Conservation (phyloP, 2,888 invertebrate species). For the Scrobipalpa costella region DNA sequence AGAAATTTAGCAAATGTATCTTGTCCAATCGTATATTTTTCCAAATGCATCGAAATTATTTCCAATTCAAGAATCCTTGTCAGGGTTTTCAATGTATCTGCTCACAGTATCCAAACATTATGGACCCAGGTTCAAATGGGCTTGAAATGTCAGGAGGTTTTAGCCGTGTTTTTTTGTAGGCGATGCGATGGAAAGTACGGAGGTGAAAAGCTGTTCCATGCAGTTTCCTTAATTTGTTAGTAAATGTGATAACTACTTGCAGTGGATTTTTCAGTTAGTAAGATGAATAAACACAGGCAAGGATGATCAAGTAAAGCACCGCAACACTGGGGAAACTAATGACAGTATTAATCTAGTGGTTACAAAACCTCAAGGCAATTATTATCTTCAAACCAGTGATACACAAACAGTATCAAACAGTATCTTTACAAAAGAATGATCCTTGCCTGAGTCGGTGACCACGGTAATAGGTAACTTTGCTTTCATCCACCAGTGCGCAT, state of each 20-base stretch:
- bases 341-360: conserved; percentile 76
- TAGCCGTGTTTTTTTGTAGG: conserved; percentile 27
- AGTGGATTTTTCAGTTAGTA: conserved; percentile 72
- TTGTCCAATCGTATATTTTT: neutral
- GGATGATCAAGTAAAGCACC: conserved; percentile 82
- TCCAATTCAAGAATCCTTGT: neutral
- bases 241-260: conserved; percentile 69
- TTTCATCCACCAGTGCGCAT: conserved; percentile 97
- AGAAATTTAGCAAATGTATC: neutral
- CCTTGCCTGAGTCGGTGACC: conserved; percentile 82
- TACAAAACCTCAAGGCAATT: conserved; percentile 77
- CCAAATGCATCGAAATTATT: neutral
- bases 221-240: conserved; percentile 64
- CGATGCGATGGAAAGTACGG: conserved; percentile 43
- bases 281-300: conserved; percentile 81
- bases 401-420: conserved; percentile 70
- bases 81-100: neutral
- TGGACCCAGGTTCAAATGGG: conserved; percentile 49
- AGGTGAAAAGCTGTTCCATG: conserved; percentile 70
- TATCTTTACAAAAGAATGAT: conserved; percentile 79
- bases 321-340: conserved; percentile 77
- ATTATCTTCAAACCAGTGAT: conserved; percentile 79
- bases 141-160: conserved; percentile 36
- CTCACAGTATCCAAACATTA: conserved; percentile 6
- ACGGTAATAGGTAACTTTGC: conserved; percentile 87